A percentile compares a stretch with the other conserved stretches of the same genome.
Conservation (phyloP, 2,797 vertebrate genomes). For the Anomalospiza imberbis region DNA sequence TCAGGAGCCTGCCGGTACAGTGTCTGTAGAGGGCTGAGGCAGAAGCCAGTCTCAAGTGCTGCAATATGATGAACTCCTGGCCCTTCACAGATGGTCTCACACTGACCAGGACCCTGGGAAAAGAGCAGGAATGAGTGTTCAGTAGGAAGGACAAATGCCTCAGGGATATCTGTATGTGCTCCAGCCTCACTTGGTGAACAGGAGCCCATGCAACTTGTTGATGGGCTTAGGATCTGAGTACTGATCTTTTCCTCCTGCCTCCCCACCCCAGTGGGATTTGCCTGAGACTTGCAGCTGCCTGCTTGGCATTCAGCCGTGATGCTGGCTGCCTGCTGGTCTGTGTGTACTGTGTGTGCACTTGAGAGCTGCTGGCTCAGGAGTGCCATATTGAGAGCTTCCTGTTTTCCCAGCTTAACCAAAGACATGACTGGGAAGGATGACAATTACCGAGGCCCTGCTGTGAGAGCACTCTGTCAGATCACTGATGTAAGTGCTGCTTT, state of each 20-base stretch:
- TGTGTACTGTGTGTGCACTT: not conserved
- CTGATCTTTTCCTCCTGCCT: not conserved
- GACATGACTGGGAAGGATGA: constrained; percentile 85
- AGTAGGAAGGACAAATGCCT: not conserved
- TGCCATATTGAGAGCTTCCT: not conserved
- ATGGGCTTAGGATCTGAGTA: not conserved
- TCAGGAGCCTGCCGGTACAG: not conserved
- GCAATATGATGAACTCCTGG: accelerated
- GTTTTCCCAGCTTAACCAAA: constrained; percentile 76
- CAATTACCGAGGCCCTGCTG: constrained; percentile 79
- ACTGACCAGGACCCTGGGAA: not conserved
- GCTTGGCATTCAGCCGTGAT: not conserved
- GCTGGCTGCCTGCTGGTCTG: not conserved
- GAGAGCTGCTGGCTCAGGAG: not conserved
- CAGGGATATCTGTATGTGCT: not conserved
- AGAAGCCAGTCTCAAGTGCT: not conserved
- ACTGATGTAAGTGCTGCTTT: constrained; percentile 77
- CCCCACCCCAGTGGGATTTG: not conserved
- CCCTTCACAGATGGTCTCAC: not conserved
- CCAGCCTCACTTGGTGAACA: not conserved
- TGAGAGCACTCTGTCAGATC: constrained; percentile 80
- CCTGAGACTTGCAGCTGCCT: not conserved
- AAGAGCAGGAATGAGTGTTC: not conserved
- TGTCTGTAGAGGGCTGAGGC: not conserved
- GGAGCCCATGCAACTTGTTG: not conserved